A percentile compares a stretch with the other conserved stretches of the same genome.
These are phyloP conservation scores for Melanotaenia maccullochi DNA, from an alignment of 2,797 vertebrate genomes.

Conservation along the genomic window DNA sequence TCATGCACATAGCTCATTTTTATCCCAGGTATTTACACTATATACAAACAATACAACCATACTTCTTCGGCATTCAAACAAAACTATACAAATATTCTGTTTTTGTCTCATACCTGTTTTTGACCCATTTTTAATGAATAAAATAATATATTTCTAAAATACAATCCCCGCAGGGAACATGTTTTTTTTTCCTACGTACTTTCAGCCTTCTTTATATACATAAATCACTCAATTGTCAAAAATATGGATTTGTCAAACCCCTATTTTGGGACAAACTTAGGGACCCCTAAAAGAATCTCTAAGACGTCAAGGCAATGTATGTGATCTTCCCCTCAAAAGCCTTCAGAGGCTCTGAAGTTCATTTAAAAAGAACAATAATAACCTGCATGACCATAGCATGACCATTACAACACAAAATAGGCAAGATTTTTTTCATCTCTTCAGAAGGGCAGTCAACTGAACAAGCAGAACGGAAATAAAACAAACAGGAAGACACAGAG, in stretches of 20 bases:
- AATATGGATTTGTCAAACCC: conserved; percentile 98
- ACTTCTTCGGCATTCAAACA: conserved; percentile 98
- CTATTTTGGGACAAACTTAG: conserved; percentile 93
- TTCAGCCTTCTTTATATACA: conserved; percentile 98
- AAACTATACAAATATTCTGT: conserved; percentile 99
- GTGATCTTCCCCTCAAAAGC: conserved; percentile 91
- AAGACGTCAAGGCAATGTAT: conserved; percentile 98
- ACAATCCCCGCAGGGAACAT: conserved; percentile 99
- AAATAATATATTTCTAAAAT: conserved; percentile 98
- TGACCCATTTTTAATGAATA: conserved; percentile 97
- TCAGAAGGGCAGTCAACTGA: conserved; percentile 60
- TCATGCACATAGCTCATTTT: conserved; percentile 99
- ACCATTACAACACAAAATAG: conserved; percentile 77
- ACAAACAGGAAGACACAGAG: conserved; percentile 50
- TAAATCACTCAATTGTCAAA: conserved; percentile 96
- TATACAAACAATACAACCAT: conserved; percentile 99
- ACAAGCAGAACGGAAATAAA: conserved; percentile 67
- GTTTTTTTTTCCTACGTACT: conserved; percentile 90
- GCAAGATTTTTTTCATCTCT: conserved; percentile 64
- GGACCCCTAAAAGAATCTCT: conserved; percentile 91
- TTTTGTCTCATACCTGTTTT: conserved; percentile 97
- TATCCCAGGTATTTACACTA: conserved; percentile 98
- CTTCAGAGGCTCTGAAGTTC: conserved; percentile 87
- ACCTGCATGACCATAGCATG: conserved; percentile 77
- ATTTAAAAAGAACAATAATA: conserved; percentile 85